Evolutionary conservation across 1,140 invertebrate species (phyloP), one percentile per base, ranked within the genome.

Genomic region (Limonius californicus): DNA sequence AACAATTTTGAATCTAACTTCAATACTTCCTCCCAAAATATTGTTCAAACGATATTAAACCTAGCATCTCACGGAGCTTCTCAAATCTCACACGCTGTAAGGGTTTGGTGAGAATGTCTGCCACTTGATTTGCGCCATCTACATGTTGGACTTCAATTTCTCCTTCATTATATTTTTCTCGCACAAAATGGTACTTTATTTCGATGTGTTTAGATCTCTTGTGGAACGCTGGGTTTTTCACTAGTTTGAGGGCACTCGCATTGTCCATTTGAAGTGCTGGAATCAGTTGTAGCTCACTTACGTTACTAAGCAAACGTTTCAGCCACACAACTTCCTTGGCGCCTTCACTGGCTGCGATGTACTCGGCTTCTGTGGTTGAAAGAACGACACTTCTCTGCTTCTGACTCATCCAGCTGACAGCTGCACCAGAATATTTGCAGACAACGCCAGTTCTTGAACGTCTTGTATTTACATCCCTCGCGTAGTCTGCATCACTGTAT

Each of bases 401-500:
- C 39, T 21, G 42, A 45, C 66, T 73, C 12, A 43, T 61, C 78
- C 77, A 80, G 11, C 70, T 54, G 15, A 78, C 58, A 14, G 74
- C 59, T 9, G 64, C 72, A 2, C 63, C 65, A 42, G 61, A 64
- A 15, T 73, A 63, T 0, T 67, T 64, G 57, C 61, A 70, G 18
- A 72, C 63, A 61, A 68, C 70, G 19, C 74, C 71, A 4, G 66
- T 69, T 20, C 69, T 76, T 27, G 73, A 76, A 39, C 64, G 71
- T 23, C 73, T 42, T 1, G 69, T 70, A 50, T 73, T 59, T 12
- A 70, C 1, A 62, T 76, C 70, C 15, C 67, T 62, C 20, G 71
- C 74, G 68, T 65, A 75, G 65, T 78, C 73, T 18, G 74, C 73
- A 67, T 77, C 75, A 64, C 65, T 71, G 58, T 71, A 77, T 58